Conservation (phyloP, 2,888 invertebrate species). For the Entomobrya multifasciata region DNA sequence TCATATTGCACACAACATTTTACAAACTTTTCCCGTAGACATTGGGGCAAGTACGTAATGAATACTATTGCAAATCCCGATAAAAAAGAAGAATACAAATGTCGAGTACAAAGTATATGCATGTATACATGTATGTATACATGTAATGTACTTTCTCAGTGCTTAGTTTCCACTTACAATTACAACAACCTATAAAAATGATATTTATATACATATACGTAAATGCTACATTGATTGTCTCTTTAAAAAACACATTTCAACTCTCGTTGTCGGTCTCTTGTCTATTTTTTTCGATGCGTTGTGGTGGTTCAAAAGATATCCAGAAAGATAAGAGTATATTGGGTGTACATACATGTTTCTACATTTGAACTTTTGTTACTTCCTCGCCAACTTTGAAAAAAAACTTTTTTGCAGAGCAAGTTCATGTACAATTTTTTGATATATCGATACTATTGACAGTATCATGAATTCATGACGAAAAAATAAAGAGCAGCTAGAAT, state of each 20-base stretch:
- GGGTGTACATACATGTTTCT: background rate
- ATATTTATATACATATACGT: background rate
- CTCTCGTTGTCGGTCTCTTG: background rate
- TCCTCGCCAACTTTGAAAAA: background rate
- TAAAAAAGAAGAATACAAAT: too few relatives aligned
- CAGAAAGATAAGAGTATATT: conserved; percentile 14
- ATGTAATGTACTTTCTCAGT: conserved; percentile 11
- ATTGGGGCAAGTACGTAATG: background rate
- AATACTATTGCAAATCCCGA: background rate
- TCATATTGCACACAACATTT: background rate
- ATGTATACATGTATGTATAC: background rate
- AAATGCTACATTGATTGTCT: conserved; percentile 41
- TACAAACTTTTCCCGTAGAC: too few relatives aligned
- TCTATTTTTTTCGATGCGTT: background rate
- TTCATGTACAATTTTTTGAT: background rate
- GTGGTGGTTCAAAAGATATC: conserved; percentile 11
- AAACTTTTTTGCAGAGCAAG: too few relatives aligned
- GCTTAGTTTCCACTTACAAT: background rate
- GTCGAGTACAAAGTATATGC: too few relatives aligned
- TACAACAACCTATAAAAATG: conserved; percentile 18
- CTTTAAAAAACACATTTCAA: background rate
- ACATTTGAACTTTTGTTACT: background rate
- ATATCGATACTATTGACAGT: too few relatives aligned
- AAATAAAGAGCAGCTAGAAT: too few relatives aligned
- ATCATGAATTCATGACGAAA: too few relatives aligned